Conservation (phyloP, 2,113 vertebrate species). For the Lophotis ruficrista region DNA sequence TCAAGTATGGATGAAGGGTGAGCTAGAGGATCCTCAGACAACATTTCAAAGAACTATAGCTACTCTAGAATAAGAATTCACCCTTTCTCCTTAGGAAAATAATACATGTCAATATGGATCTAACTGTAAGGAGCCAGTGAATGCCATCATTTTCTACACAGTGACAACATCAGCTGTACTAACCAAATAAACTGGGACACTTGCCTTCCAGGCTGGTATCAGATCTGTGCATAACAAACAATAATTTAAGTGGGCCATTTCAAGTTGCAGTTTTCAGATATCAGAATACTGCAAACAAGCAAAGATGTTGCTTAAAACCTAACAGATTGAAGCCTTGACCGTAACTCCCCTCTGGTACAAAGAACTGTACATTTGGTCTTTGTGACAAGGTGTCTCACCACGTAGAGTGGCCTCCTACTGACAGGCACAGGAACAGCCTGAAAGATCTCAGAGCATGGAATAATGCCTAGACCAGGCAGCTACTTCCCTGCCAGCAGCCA, state of each 20-base stretch:
- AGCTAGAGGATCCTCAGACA: not conserved
- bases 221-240: not conserved
- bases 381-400: not conserved
- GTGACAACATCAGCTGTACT: not conserved
- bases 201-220: not conserved
- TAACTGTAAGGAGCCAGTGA: not conserved
- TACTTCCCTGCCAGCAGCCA: not conserved
- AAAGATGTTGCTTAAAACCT: not conserved
- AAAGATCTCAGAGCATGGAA: not conserved
- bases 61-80: not conserved
- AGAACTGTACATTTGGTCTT: not conserved
- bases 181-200: not conserved
- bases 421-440: not conserved
- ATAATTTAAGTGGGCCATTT: not conserved
- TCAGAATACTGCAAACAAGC: not conserved
- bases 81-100: not conserved
- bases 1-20: not conserved
- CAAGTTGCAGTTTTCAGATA: not conserved
- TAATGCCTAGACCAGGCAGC: not conserved
- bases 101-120: not conserved
- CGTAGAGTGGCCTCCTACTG: not conserved
- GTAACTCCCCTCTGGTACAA: not conserved
- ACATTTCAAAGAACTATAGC: not conserved
- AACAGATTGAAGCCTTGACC: not conserved
- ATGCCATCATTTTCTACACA: not conserved